Evolutionary conservation across 1,140 invertebrate species (phyloP), one percentile per base, ranked within the genome.

Genomic region (Monomorium pharaonis): DNA sequence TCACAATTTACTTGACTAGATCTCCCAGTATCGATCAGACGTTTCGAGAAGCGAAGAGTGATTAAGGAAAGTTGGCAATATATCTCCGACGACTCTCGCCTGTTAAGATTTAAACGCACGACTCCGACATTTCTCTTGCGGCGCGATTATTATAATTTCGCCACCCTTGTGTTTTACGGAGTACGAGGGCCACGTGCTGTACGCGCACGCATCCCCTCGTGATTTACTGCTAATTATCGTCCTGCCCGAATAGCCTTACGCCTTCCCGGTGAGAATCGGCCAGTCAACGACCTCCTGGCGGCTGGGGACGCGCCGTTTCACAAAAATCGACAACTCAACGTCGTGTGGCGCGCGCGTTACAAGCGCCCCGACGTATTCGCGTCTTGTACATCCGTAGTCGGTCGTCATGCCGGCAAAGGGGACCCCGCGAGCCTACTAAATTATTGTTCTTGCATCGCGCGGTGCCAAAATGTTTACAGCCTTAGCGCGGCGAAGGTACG

Each of bases 401-500:
- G 56, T 49, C 62, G 87, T 77, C 75, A 7, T 37, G 33, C 76
- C 70, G 75, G 67, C 72, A 86, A 86, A 89, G 78, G 84, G 63
- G 51, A 51, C 30, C 78, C 51, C 60, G 86, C 69, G 87, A 58
- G 86, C 77, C 84, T 84, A 72, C 88, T 92, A 92, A 93, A 92
- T 93, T 93, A 93, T 92, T 88, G 89, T 91, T 90, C 88, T 91
- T 91, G 90, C 86, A 87, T 69, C 85, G 84, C 81, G 90, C 83
- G 91, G 86, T 91, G 92, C 91, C 90, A 92, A 93, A 93, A 92
- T 92, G 91, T 93, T 92, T 91, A 91, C 90, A 88, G 88, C 90
- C 89, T 86, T 90, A 78, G 74, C 69, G 62, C 69, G 76, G 44
- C 51, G 69, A 89, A 77, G 86, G 81, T 89, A 85, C 63, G 80